Conservation (phyloP, 2,113 vertebrate genomes). For the Fulica atra region DNA sequence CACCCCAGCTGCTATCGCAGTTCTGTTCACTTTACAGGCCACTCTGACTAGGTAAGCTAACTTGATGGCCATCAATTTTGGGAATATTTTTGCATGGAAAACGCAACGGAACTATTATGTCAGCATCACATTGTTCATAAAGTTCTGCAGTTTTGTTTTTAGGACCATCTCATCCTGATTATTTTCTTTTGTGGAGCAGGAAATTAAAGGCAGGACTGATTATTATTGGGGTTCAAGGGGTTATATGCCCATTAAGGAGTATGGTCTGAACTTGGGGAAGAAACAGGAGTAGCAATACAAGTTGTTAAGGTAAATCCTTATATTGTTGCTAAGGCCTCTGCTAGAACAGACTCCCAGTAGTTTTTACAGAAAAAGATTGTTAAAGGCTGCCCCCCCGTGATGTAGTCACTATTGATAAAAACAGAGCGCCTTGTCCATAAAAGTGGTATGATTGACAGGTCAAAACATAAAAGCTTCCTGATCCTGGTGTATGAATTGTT, state of each 20-base stretch:
- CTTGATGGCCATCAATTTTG: background rate
- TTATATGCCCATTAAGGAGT: background rate
- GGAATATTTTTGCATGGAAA: background rate
- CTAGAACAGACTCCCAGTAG: background rate
- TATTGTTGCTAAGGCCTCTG: background rate
- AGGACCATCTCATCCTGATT: background rate
- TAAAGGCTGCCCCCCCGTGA: background rate
- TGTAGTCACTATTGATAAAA: background rate
- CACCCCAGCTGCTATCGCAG: accelerated
- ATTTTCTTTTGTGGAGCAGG: background rate
- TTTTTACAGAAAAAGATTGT: background rate
- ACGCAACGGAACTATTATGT: background rate
- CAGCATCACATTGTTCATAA: background rate
- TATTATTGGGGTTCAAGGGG: background rate
- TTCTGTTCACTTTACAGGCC: background rate
- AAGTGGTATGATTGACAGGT: background rate
- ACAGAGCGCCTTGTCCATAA: background rate
- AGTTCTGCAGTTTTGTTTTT: background rate
- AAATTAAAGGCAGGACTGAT: background rate
- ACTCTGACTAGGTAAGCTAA: background rate
- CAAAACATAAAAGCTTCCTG: constrained; percentile 38
- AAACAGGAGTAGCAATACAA: background rate
- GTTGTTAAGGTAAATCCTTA: background rate
- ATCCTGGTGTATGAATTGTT: background rate
- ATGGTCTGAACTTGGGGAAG: background rate